These are phyloP conservation scores for Carassius auratus DNA, from an alignment of 2,113 vertebrate species.

Conservation along the genomic window DNA sequence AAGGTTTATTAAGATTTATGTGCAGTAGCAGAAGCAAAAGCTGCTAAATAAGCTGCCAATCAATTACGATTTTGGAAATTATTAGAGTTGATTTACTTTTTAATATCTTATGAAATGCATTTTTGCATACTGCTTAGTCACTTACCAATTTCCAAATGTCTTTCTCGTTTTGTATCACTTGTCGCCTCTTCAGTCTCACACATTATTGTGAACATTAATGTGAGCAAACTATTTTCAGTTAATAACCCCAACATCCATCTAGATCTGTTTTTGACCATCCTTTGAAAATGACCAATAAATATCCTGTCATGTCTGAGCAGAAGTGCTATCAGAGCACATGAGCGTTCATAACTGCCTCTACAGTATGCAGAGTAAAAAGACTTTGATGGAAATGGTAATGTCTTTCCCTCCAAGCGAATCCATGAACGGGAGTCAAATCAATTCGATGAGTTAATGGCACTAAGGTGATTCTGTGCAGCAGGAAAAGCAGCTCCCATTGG, in stretches of 20 bases:
- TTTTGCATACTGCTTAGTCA: background rate
- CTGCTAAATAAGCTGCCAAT: background rate
- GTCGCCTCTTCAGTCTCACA: background rate
- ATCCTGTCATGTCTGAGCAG: background rate
- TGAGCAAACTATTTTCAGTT: background rate
- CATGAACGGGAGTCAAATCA: constrained; percentile 50
- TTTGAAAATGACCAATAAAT: constrained; percentile 24
- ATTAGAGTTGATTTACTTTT: background rate
- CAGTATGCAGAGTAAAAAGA: background rate
- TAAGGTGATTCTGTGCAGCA: constrained; percentile 20
- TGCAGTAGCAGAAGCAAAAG: background rate
- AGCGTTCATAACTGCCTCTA: constrained; percentile 20
- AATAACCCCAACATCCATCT: background rate
- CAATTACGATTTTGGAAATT: background rate
- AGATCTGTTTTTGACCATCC: background rate
- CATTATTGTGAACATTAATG: background rate
- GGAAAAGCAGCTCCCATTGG: constrained; percentile 25
- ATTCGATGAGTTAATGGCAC: constrained; percentile 42
- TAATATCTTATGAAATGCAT: background rate
- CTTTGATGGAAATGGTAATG: constrained; percentile 47
- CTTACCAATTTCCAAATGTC: background rate
- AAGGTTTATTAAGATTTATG: constrained; percentile 10
- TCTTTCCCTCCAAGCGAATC: background rate
- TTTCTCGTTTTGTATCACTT: background rate
- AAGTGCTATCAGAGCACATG: constrained; percentile 6